phyloP scores from a whole-genome alignment of 2,797 vertebrate species.

The Uromys caudimaculatus region DNA sequence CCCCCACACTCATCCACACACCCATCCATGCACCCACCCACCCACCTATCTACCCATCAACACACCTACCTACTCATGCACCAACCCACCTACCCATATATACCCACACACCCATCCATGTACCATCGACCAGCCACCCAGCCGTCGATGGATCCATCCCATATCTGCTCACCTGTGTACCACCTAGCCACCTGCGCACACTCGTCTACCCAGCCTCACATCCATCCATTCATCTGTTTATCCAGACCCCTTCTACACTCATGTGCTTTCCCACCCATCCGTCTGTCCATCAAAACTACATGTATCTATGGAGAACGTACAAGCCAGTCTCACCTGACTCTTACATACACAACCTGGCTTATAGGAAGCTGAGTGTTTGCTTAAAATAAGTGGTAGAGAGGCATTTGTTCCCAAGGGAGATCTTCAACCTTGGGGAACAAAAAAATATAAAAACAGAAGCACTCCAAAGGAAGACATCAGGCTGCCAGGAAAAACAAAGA shows the following conservation, averaged over 20 bases:
- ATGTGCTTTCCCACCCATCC: not conserved
- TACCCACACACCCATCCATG: not conserved
- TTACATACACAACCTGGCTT: not conserved
- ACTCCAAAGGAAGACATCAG: not conserved
- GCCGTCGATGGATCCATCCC: no score
- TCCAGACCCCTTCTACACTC: not conserved
- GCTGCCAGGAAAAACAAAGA: not conserved
- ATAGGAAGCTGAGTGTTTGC: not conserved
- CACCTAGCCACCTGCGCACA: not conserved
- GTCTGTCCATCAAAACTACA: not conserved
- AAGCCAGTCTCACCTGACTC: not conserved
- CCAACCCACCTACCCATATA: not conserved
- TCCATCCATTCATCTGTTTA: not conserved
- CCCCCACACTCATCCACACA: not conserved
- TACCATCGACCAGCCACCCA: accelerated
- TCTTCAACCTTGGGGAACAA: not conserved
- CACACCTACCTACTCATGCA: not conserved
- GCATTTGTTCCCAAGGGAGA: not conserved
- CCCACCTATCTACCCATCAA: not conserved
- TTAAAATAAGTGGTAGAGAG: not conserved
- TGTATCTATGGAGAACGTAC: not conserved
- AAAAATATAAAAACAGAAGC: not conserved
- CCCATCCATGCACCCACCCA: not conserved
- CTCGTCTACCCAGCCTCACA: no score
- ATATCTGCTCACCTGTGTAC: not conserved